These are phyloP conservation scores for Calliphora vicina DNA, from an alignment of 1,140 invertebrate species.

Conservation along the genomic window DNA sequence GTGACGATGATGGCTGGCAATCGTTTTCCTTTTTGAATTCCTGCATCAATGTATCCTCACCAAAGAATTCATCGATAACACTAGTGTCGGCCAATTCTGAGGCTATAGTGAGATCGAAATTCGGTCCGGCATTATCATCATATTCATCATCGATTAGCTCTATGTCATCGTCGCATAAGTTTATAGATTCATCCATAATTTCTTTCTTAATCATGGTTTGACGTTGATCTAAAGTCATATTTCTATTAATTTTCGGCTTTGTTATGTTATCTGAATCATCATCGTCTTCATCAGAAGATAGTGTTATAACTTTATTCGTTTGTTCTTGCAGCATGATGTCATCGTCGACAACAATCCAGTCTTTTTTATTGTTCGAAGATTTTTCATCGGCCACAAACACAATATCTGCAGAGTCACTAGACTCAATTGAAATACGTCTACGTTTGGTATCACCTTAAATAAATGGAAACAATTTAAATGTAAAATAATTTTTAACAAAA, in stretches of 20 bases:
- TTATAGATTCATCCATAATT: constrained; percentile 50
- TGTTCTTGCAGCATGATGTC: constrained; percentile 39
- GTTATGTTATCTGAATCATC: constrained; percentile 29
- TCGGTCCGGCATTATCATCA: constrained; percentile 44
- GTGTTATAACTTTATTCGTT: constrained; percentile 37
- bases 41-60: constrained; percentile 46
- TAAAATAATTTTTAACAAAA: no score
- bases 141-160: constrained; percentile 57
- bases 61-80: constrained; percentile 52
- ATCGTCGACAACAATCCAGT: constrained; percentile 41
- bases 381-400: constrained; percentile 16
- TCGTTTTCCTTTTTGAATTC: constrained; percentile 54
- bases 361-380: constrained; percentile 14
- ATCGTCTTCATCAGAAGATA: constrained; percentile 48
- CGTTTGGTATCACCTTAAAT: constrained; percentile 35
- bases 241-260: constrained; percentile 12
- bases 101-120: constrained; percentile 36
- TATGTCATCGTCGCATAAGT: constrained; percentile 52
- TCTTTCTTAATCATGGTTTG: constrained; percentile 51
- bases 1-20: constrained; percentile 45
- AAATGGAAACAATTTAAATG: neutral
- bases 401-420: neutral
- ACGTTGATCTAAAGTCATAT: constrained; percentile 45
- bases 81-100: constrained; percentile 48
- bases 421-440: constrained; percentile 37